Percentiles rank a stretch among this genome's conserved stretches.
Evolutionary conservation across 2,888 invertebrate genomes (phyloP).

Genomic region (Yponomeuta sedellus): DNA sequence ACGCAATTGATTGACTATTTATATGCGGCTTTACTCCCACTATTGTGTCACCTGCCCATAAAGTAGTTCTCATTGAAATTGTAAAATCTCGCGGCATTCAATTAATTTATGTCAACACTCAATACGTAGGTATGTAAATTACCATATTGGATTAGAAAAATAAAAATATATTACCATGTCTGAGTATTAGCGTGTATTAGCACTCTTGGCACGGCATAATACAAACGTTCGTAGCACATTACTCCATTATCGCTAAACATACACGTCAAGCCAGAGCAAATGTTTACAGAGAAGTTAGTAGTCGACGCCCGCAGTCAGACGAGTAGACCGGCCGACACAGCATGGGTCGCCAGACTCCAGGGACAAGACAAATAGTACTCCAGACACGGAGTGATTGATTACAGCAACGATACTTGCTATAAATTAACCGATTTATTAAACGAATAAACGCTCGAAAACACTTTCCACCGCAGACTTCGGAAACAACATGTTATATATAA

Average conservation of each 20-base stretch:
- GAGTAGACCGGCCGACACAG: neutral
- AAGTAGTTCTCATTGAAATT: neutral
- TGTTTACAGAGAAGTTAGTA: slow-evolving; percentile 51
- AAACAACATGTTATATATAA: neutral
- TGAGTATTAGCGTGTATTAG: slow-evolving; percentile 41
- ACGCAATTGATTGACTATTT: slow-evolving; percentile 7
- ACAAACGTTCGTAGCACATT: slow-evolving; percentile 57
- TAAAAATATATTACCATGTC: slow-evolving; percentile 8
- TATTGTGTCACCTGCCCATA: neutral
- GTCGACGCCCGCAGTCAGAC: slow-evolving; percentile 26
- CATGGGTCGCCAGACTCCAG: neutral
- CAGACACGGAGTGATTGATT: slow-evolving; percentile 10
- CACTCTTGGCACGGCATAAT: slow-evolving; percentile 41
- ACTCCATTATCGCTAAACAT: slow-evolving; percentile 54
- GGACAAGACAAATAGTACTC: slow-evolving; percentile 9
- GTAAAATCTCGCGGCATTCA: neutral
- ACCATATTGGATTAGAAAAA: neutral
- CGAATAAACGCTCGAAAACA: neutral
- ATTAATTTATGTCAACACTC: neutral
- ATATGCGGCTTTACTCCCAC: neutral
- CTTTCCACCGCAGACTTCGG: neutral
- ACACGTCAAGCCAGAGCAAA: slow-evolving; percentile 47
- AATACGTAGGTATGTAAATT: neutral
- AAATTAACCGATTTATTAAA: neutral
- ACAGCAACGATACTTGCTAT: neutral